Conservation (phyloP, 2,797 vertebrate genomes). For the Premnoplex brunnescens region DNA sequence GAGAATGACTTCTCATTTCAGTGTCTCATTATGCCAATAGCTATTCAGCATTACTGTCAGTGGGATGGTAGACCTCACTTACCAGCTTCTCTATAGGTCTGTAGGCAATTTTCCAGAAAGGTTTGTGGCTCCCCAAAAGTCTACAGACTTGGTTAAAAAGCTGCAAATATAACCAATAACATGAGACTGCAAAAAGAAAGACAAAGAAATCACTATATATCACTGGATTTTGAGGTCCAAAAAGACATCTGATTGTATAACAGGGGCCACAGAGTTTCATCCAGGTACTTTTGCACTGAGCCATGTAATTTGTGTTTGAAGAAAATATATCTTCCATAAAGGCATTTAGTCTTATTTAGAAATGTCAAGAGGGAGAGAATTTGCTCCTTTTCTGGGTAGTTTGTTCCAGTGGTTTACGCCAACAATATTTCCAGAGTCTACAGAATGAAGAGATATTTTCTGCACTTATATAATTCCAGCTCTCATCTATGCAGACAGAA, state of each 20-base stretch:
- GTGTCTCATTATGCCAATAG: neutral
- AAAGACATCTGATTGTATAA: constrained; percentile 13
- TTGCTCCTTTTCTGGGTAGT: constrained; percentile 36
- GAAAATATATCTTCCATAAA: constrained; percentile 59
- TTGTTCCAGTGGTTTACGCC: constrained; percentile 56
- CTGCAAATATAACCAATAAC: neutral
- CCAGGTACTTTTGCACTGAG: constrained; percentile 57
- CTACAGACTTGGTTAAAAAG: neutral
- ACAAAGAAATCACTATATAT: constrained; percentile 8
- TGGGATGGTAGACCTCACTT: neutral
- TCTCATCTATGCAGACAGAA: constrained; percentile 12
- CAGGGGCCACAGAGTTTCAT: neutral
- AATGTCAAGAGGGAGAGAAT: constrained; percentile 40
- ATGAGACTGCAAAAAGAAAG: neutral
- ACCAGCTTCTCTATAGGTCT: neutral
- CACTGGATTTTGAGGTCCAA: neutral
- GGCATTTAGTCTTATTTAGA: constrained; percentile 50
- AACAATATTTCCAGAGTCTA: constrained; percentile 46
- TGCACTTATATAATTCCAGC: constrained; percentile 20
- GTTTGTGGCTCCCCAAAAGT: neutral
- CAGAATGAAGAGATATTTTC: constrained; percentile 48
- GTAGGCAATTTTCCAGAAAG: neutral
- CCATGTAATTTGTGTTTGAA: constrained; percentile 50
- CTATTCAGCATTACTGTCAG: neutral
- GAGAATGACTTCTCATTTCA: neutral